These are phyloP conservation scores for Horisme vitalbata DNA, from an alignment of 2,888 invertebrate genomes.

Conservation along the genomic window DNA sequence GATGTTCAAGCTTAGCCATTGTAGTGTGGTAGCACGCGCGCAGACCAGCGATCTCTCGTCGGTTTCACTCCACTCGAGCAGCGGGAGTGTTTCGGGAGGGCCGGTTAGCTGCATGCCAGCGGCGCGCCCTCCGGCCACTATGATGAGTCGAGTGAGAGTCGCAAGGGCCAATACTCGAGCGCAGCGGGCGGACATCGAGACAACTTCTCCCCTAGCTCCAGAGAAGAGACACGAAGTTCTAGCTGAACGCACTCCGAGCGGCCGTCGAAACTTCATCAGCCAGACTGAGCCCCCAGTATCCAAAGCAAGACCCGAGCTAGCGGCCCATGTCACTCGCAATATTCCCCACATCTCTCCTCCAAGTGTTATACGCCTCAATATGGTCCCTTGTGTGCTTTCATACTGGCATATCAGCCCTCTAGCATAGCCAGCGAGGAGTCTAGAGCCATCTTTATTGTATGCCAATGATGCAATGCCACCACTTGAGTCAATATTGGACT, in stretches of 20 bases:
- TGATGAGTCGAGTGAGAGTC: conserved; percentile 92
- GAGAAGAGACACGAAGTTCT: conserved; percentile 97
- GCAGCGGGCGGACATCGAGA: conserved; percentile 71
- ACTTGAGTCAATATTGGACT: conserved; percentile 84
- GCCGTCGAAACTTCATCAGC: conserved; percentile 93
- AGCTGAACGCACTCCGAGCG: conserved; percentile 93
- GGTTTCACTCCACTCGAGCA: conserved; percentile 91
- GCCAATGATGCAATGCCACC: conserved; percentile 92
- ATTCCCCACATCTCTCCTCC: conserved; percentile 78
- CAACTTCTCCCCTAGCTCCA: conserved; percentile 95
- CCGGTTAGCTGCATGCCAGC: conserved; percentile 85
- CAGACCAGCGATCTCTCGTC: conserved; percentile 94
- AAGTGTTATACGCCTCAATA: conserved; percentile 70
- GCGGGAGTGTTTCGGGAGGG: conserved; percentile 90
- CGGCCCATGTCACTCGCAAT: conserved; percentile 73
- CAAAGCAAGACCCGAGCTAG: conserved; percentile 79
- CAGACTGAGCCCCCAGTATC: conserved; percentile 98
- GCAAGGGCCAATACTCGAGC: conserved; percentile 93
- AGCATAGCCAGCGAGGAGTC: conserved; percentile 88
- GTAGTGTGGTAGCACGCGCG: conserved; percentile 91
- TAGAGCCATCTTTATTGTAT: conserved; percentile 93
- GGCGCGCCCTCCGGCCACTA: conserved; percentile 71
- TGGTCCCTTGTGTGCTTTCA: conserved; percentile 87
- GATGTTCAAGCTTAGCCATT: conserved; percentile 90
- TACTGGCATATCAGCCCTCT: conserved; percentile 96